Conservation (phyloP, 2,797 vertebrate species). For the Potorous gilbertii region DNA sequence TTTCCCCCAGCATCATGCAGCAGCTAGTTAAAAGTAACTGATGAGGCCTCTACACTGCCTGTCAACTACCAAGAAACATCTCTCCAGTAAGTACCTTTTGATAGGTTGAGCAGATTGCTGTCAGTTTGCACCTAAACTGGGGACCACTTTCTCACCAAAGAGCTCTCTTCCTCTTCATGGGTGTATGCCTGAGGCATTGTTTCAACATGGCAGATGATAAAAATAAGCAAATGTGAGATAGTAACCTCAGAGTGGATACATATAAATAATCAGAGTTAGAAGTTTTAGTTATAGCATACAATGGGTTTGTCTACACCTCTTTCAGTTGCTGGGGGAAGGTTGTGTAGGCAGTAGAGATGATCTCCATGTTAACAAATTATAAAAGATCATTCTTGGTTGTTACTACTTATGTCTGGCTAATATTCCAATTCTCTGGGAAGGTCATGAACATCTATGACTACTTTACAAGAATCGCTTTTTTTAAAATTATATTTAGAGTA, state of each 20-base stretch:
- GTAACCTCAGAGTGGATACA: conserved; percentile 23
- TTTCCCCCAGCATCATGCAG: conserved; percentile 41
- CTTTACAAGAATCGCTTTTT: conserved; percentile 44
- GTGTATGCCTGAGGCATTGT: conserved; percentile 56
- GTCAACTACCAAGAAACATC: conserved; percentile 45
- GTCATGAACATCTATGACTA: conserved; percentile 42
- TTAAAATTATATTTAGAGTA: background rate
- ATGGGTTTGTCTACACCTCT: conserved; percentile 22
- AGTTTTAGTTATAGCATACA: conserved; percentile 39
- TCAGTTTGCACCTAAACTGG: conserved; percentile 52
- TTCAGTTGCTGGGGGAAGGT: conserved; percentile 17
- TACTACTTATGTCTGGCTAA: conserved; percentile 2
- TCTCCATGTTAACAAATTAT: conserved; percentile 34
- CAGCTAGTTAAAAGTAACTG: conserved; percentile 54
- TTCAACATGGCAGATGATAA: conserved; percentile 51
- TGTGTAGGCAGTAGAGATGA: conserved; percentile 15
- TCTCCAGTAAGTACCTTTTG: conserved; percentile 61
- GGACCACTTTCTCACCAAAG: conserved; percentile 62
- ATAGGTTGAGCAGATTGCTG: conserved; percentile 59
- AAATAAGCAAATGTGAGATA: conserved; percentile 47
- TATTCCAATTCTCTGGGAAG: conserved; percentile 8
- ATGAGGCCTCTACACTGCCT: conserved; percentile 60
- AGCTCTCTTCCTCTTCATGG: conserved; percentile 48
- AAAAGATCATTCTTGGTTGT: conserved; percentile 50
- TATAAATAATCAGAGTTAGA: conserved; percentile 53